Conservation (phyloP, 2,888 invertebrate species). For the Macaria liturata region DNA sequence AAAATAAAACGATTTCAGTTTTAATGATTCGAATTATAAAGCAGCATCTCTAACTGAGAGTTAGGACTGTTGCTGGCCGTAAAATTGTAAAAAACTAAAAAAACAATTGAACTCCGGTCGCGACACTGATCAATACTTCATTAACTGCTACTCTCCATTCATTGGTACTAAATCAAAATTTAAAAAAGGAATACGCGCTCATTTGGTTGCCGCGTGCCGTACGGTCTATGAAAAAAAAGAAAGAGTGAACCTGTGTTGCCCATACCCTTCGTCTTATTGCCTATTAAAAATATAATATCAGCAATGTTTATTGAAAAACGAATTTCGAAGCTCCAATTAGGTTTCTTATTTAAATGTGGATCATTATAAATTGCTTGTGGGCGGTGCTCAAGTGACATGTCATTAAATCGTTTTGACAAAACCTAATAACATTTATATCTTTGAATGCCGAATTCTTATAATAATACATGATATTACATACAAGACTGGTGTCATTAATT, state of each 20-base stretch:
- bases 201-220: slow-evolving; percentile 64
- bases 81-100: slow-evolving; percentile 41
- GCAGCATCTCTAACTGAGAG: slow-evolving; percentile 44
- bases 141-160: slow-evolving; percentile 69
- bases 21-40: slow-evolving; percentile 36
- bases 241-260: slow-evolving; percentile 35
- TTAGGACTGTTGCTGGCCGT: slow-evolving; percentile 47
- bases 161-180: slow-evolving; percentile 71
- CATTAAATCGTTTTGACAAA: slow-evolving; percentile 56
- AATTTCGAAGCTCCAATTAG: slow-evolving; percentile 67
- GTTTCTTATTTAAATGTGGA: slow-evolving; percentile 37
- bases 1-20: slow-evolving; percentile 31
- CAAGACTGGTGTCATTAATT: slow-evolving; percentile 15
- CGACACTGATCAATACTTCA: slow-evolving; percentile 71
- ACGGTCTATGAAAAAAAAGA: slow-evolving; percentile 45
- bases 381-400: slow-evolving; percentile 59
- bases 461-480: slow-evolving; percentile 11
- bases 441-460: slow-evolving; percentile 27
- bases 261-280: slow-evolving; percentile 62
- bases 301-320: slow-evolving; percentile 73
- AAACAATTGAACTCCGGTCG: slow-evolving; percentile 43
- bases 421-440: slow-evolving; percentile 38
- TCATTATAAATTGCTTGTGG: slow-evolving; percentile 46
- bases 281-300: slow-evolving; percentile 72
- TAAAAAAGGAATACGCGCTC: slow-evolving; percentile 65